Conservation (phyloP, 2,888 invertebrate species). For the Drosophila affinis region DNA sequence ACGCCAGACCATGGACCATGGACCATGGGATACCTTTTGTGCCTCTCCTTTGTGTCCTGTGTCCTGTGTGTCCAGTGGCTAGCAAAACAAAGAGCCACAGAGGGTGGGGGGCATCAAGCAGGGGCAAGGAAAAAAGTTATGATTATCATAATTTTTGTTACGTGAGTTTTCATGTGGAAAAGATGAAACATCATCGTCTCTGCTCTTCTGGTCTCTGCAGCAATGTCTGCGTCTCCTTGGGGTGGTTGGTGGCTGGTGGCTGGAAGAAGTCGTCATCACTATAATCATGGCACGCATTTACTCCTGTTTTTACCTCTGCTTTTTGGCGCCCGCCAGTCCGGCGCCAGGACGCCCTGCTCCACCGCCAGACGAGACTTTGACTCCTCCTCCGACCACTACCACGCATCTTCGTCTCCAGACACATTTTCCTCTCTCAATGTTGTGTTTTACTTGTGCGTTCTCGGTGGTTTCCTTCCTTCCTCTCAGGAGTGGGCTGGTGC, state of each 20-base stretch:
- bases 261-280: constrained; percentile 82
- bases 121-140: constrained; percentile 66
- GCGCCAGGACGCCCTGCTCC: constrained; percentile 61
- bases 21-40: constrained; percentile 57
- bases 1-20: constrained; percentile 59
- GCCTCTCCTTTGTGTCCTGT: constrained; percentile 42
- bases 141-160: constrained; percentile 83
- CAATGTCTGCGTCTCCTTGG: background rate
- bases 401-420: constrained; percentile 51
- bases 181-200: constrained; percentile 80
- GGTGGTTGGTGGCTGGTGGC: constrained; percentile 42
- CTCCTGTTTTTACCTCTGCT: constrained; percentile 83
- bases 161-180: constrained; percentile 81
- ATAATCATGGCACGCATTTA: constrained; percentile 83
- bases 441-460: constrained; percentile 53
- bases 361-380: constrained; percentile 24
- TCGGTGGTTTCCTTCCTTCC: constrained; percentile 34
- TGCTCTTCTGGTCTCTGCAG: constrained; percentile 23
- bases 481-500: constrained; percentile 38
- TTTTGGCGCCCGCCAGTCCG: constrained; percentile 82
- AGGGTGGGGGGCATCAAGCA: background rate
- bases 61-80: constrained; percentile 61
- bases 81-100: constrained; percentile 39
- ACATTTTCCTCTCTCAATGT: constrained; percentile 45
- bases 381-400: background rate